Conservation (phyloP, 2,888 invertebrate genomes). For the Odontocerum albicorne region DNA sequence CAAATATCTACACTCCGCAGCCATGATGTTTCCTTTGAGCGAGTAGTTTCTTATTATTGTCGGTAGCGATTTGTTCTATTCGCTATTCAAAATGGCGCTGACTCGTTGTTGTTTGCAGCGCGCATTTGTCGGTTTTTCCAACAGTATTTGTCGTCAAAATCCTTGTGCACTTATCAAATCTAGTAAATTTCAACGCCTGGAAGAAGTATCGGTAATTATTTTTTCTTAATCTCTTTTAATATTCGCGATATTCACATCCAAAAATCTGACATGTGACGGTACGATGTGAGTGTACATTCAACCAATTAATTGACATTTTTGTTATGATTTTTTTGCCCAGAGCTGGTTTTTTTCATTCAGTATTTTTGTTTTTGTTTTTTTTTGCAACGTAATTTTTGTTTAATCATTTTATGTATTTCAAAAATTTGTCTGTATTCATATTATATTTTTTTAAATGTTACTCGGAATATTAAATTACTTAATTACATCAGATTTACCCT, state of each 20-base stretch:
- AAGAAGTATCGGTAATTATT: slow-evolving; percentile 55
- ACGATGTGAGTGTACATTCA: slow-evolving; percentile 50
- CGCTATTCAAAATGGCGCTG: slow-evolving; percentile 63
- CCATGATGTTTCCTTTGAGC: slow-evolving; percentile 63
- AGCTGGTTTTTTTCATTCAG: slow-evolving; percentile 36
- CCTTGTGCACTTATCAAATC: slow-evolving; percentile 55
- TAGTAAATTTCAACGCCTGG: slow-evolving; percentile 39
- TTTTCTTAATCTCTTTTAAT: slow-evolving; percentile 48
- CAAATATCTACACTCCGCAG: slow-evolving; percentile 60
- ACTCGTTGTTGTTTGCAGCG: slow-evolving; percentile 54
- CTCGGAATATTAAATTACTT: slow-evolving; percentile 33
- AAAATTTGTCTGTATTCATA: too few relatives aligned
- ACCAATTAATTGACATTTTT: slow-evolving; percentile 41
- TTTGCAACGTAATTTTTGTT: too few relatives aligned
- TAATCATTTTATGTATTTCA: too few relatives aligned
- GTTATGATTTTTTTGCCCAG: slow-evolving; percentile 31
- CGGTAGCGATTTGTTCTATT: slow-evolving; percentile 57
- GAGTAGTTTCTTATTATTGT: slow-evolving; percentile 61
- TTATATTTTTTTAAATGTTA: neutral
- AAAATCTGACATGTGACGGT: slow-evolving; percentile 59
- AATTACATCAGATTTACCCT: too few relatives aligned
- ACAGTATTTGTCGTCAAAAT: slow-evolving; percentile 44
- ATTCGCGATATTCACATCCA: slow-evolving; percentile 50
- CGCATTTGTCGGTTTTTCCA: slow-evolving; percentile 55
- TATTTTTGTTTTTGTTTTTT: slow-evolving; percentile 33